Conservation (phyloP, 2,797 vertebrate genomes). For the Labeo calbasu region DNA sequence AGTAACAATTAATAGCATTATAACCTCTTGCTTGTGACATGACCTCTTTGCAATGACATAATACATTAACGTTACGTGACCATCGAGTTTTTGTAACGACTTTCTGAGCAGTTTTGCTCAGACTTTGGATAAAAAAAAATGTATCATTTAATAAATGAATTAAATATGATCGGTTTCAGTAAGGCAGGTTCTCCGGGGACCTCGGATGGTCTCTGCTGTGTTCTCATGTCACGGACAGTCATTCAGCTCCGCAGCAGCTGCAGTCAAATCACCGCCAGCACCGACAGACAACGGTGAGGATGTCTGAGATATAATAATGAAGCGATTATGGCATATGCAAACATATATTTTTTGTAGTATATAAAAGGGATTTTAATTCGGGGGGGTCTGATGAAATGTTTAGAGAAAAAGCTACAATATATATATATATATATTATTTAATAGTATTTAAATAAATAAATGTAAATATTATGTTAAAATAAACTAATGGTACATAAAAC, state of each 20-base stretch:
- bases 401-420: neutral
- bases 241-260: constrained; percentile 65
- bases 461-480: neutral
- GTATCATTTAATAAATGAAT: neutral
- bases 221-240: constrained; percentile 53
- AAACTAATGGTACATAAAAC: neutral
- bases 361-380: neutral
- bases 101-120: neutral
- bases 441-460: neutral
- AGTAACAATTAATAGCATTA: no score
- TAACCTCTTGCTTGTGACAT: neutral
- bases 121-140: neutral
- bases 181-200: constrained; percentile 63
- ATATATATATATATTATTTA: neutral
- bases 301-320: no score
- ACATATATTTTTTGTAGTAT: neutral
- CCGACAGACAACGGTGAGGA: constrained; percentile 50
- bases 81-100: neutral
- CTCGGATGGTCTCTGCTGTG: constrained; percentile 42
- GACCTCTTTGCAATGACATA: neutral
- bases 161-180: constrained; percentile 61
- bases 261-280: constrained; percentile 35
- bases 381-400: neutral
- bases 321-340: neutral
- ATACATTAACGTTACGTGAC: neutral